Evolutionary conservation across 2,888 invertebrate species (phyloP), one percentile per base, ranked within the genome.

Genomic region (Drosophila hamatofila): DNA sequence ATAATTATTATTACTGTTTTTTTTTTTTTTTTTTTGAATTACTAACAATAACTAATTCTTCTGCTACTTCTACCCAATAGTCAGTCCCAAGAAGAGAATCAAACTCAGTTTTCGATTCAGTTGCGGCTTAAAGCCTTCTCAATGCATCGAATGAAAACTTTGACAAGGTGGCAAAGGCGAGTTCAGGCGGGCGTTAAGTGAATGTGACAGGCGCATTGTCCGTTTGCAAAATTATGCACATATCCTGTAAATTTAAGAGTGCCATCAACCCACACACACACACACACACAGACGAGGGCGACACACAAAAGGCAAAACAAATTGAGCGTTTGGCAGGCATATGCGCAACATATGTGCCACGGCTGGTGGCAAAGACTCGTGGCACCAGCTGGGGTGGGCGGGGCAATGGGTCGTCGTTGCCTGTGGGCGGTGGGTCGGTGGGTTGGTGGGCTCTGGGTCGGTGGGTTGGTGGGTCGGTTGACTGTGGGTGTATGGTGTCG

Each of bases 201-300:
- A 66, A 57, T 48, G 37, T 62, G 72, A 61, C 63, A 64, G 65
- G 75, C 78, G 70, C 67, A 70, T 78, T 75, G 80, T 87, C 64
- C 75, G 69, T 57, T 80, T 75, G 64, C 61, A 64, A 87, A 83
- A 88, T 84, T 84, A 89, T 81, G 72, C 80, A 77, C 85, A 85
- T 89, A 89, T 85, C 85, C 85, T 85, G 85, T 81, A 66, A 88
- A 80, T 89, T 84, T 88, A 89, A 77, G 77, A 78, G 77, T 77
- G 67, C 66, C 89, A 88, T 84, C 83, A 88, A 70, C 66, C 58
- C 58, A 60, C 37, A 55, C 49, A 60, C 49, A 39, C 49, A 51
- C 21, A 67, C 35, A 54, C 16, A 52, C n/a, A 54, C 6, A 12
- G 11, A 37, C 11, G 11, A 11, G 3, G 39, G 39, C n/a, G 41